Percentiles rank a stretch among this genome's conserved stretches.
These are phyloP conservation scores for Eristalis intricaria DNA, from an alignment of 2,888 invertebrate genomes.

Conservation along the genomic window DNA sequence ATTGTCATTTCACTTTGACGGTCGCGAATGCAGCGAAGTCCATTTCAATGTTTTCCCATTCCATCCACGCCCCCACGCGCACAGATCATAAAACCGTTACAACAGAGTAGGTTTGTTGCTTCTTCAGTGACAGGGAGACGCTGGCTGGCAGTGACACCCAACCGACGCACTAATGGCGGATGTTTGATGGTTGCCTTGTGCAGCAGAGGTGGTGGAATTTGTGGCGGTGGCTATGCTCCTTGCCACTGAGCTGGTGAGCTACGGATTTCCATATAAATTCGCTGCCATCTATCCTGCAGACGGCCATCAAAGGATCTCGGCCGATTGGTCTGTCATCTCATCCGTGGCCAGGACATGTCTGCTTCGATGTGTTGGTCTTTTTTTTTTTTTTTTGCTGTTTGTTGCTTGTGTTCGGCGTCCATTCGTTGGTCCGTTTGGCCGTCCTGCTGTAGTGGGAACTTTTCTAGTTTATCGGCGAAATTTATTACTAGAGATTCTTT, in stretches of 20 bases:
- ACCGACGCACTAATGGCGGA: conserved; percentile 49
- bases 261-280: conserved; percentile 70
- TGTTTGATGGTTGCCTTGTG: conserved; percentile 55
- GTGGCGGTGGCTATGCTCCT: conserved; percentile 55
- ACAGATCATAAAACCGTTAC: conserved; percentile 68
- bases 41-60: conserved; percentile 22
- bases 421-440: background rate
- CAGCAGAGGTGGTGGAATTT: conserved; percentile 62
- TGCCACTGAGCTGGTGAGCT: conserved; percentile 17
- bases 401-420: background rate
- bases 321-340: conserved; percentile 72
- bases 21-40: conserved; percentile 29
- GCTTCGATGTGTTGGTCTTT: conserved; percentile 18
- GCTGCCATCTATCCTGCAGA: conserved; percentile 52
- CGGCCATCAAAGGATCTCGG: conserved; percentile 68
- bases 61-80: conserved; percentile 11
- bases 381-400: background rate
- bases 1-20: conserved; percentile 54
- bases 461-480: conserved; percentile 69
- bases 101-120: conserved; percentile 46
- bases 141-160: no score
- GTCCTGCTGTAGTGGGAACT: conserved; percentile 63
- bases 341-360: conserved; percentile 61
- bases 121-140: conserved; percentile 10
- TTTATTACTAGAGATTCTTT: conserved; percentile 51